A percentile compares a stretch with the other conserved stretches of the same genome.
phyloP scores from a whole-genome alignment of 2,888 invertebrate species.

The Tridacna gigas region DNA sequence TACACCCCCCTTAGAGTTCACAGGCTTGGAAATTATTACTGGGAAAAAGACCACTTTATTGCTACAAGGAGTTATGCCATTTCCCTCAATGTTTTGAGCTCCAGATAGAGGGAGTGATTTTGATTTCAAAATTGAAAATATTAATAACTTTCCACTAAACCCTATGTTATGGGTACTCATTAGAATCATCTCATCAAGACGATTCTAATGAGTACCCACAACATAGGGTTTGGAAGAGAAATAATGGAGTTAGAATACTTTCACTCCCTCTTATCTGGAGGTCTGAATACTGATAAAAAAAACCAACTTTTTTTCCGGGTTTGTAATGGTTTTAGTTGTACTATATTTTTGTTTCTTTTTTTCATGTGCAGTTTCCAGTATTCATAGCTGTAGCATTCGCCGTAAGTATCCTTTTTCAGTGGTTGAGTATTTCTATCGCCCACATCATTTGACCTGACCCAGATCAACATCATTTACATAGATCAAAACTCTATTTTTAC shows the following conservation, averaged over 20 bases:
- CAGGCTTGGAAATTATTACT: too few relatives aligned
- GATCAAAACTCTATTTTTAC: background rate
- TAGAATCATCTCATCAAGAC: background rate
- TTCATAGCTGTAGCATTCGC: constrained; percentile 90
- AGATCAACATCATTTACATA: too few relatives aligned
- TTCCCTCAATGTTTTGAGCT: too few relatives aligned
- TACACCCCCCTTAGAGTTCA: too few relatives aligned
- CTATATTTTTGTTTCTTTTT: background rate
- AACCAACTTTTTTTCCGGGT: too few relatives aligned
- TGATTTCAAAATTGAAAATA: too few relatives aligned
- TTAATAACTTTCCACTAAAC: background rate
- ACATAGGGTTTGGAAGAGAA: background rate
- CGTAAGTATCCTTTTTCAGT: constrained; percentile 86
- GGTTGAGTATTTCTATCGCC: too few relatives aligned
- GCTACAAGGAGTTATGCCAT: too few relatives aligned
- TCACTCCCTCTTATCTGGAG: background rate
- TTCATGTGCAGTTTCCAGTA: constrained; percentile 88
- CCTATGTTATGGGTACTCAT: constrained; percentile 10
- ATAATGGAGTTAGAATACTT: background rate
- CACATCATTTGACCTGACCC: too few relatives aligned
- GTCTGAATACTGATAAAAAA: background rate
- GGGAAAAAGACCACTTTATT: too few relatives aligned
- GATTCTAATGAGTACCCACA: background rate
- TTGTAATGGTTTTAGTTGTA: too few relatives aligned
- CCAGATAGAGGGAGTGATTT: too few relatives aligned